These are phyloP conservation scores for Euschistus heros DNA, from an alignment of 1,140 invertebrate genomes.

Conservation along the genomic window DNA sequence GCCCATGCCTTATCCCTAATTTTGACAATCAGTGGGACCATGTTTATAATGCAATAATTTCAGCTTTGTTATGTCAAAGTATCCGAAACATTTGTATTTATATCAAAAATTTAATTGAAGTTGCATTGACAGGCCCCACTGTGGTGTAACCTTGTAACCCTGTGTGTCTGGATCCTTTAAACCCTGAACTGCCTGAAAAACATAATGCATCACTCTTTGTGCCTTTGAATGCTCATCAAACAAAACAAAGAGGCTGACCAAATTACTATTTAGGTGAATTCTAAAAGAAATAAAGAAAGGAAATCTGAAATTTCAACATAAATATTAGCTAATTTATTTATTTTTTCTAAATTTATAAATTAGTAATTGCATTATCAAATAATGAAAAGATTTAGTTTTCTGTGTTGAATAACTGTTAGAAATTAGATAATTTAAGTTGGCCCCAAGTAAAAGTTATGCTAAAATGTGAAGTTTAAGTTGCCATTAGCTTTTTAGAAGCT, in stretches of 20 bases:
- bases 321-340: too few relatives aligned
- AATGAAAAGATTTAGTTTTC: too few relatives aligned
- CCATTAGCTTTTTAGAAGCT: constrained; percentile 20
- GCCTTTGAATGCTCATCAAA: constrained; percentile 17
- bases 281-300: constrained; percentile 7
- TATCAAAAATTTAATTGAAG: too few relatives aligned
- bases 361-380: too few relatives aligned
- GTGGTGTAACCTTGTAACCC: constrained; percentile 10
- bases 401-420: too few relatives aligned
- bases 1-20: constrained; percentile 23
- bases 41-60: too few relatives aligned
- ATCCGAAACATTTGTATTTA: too few relatives aligned
- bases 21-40: constrained; percentile 3
- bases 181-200: background rate
- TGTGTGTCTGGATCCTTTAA: constrained; percentile 24
- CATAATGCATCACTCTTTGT: constrained; percentile 15
- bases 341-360: too few relatives aligned
- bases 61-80: too few relatives aligned
- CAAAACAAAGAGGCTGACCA: constrained; percentile 25
- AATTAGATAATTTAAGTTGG: background rate
- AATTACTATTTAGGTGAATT: background rate
- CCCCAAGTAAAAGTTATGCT: too few relatives aligned
- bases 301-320: too few relatives aligned
- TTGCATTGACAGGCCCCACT: background rate
- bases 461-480: background rate